These are phyloP conservation scores for Drosophila biarmipes DNA, from an alignment of 1,140 invertebrate genomes.

Conservation along the genomic window DNA sequence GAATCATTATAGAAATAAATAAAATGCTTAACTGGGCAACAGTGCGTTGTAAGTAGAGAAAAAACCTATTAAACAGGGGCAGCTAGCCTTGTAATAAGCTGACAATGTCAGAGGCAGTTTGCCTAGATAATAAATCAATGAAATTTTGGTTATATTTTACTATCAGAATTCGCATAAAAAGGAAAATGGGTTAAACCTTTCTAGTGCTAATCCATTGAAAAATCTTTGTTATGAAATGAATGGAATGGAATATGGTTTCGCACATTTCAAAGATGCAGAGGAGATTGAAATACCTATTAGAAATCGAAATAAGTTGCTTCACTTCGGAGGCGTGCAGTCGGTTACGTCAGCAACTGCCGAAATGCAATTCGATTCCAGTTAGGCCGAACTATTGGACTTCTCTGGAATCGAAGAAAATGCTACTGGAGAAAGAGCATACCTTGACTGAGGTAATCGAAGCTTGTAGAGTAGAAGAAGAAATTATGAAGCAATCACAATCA, in stretches of 20 bases:
- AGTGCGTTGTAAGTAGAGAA: no score
- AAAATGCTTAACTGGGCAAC: no score
- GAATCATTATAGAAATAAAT: no score
- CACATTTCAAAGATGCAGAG: slow-evolving; percentile 18
- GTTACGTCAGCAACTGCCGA: slow-evolving; percentile 22
- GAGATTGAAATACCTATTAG: slow-evolving; percentile 9
- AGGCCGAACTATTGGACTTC: slow-evolving; percentile 14
- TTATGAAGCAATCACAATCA: slow-evolving; percentile 25
- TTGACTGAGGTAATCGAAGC: no score
- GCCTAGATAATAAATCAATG: no score
- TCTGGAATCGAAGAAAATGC: slow-evolving; percentile 23
- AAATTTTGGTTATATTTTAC: neutral
- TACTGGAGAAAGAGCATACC: slow-evolving; percentile 28
- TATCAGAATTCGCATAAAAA: neutral
- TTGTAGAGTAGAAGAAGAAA: slow-evolving; percentile 27
- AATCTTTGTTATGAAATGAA: slow-evolving; percentile 4
- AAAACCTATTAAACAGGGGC: no score
- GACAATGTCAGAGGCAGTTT: no score
- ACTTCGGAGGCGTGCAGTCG: slow-evolving; percentile 22
- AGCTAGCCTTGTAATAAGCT: no score
- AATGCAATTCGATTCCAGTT: slow-evolving; percentile 7
- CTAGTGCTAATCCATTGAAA: slow-evolving; percentile 10
- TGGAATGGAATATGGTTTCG: slow-evolving; percentile 17
- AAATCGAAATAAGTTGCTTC: slow-evolving; percentile 22
- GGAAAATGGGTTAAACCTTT: slow-evolving; percentile 24